phyloP scores from a whole-genome alignment of 2,888 invertebrate species.

The Coelopa pilipes region DNA sequence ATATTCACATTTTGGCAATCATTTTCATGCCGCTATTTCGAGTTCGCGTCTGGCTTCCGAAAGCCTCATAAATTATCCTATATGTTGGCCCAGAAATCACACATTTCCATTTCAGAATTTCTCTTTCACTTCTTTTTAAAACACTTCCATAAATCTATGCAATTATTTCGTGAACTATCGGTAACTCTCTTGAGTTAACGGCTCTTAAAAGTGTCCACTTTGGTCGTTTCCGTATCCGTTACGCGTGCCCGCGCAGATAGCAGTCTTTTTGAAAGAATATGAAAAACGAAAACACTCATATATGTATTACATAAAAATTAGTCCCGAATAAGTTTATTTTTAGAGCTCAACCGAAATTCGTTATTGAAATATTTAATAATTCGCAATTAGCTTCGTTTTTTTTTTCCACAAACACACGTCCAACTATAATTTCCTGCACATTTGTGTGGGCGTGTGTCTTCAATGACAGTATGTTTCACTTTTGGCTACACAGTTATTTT shows the following conservation, averaged over 20 bases:
- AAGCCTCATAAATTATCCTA: too few species aligned
- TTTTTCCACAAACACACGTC: conserved; percentile 10
- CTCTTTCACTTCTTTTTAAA: neutral
- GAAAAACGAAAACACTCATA: conserved; percentile 34
- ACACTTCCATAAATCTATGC: neutral
- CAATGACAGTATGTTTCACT: neutral
- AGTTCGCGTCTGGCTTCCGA: too few species aligned
- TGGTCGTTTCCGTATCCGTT: conserved; percentile 26
- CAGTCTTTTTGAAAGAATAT: neutral
- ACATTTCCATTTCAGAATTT: neutral
- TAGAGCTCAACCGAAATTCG: conserved; percentile 52
- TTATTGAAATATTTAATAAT: conserved; percentile 31
- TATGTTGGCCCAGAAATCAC: neutral
- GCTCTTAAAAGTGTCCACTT: neutral
- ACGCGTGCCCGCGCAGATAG: conserved; percentile 24
- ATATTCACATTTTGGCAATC: too few species aligned
- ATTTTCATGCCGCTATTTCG: too few species aligned
- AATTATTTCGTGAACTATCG: too few species aligned
- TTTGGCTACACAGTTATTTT: conserved; percentile 3
- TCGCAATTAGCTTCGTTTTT: conserved; percentile 24
- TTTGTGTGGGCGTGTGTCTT: conserved; percentile 23
- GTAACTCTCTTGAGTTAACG: neutral
- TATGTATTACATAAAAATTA: conserved; percentile 62
- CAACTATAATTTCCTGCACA: neutral
- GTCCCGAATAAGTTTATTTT: conserved; percentile 63